These are phyloP conservation scores for Rana temporaria DNA, from an alignment of 2,113 vertebrate genomes.

Conservation along the genomic window DNA sequence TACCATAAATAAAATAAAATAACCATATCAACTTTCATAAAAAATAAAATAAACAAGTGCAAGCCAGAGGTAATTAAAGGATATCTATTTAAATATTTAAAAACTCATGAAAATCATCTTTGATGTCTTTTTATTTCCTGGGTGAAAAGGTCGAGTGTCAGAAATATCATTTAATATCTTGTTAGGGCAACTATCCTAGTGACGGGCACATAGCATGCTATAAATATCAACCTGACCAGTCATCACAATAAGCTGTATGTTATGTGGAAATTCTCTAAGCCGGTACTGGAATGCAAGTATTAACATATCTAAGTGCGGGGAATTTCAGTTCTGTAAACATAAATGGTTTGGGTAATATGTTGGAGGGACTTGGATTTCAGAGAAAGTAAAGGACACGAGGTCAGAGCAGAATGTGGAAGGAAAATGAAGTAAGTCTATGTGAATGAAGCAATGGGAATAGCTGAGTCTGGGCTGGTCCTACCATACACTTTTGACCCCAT, in stretches of 20 bases:
- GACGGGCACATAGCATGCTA: too few species aligned
- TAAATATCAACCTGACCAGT: background rate
- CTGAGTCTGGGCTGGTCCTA: background rate
- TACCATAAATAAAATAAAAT: too few species aligned
- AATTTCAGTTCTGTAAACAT: slow-evolving; percentile 26
- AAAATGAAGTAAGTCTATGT: background rate
- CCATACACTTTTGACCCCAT: background rate
- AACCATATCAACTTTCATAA: too few species aligned
- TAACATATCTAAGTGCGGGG: background rate
- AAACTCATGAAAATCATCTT: too few species aligned
- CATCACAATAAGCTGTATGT: background rate
- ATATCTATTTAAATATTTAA: too few species aligned
- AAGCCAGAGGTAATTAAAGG: too few species aligned
- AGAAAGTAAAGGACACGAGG: background rate
- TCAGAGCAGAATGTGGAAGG: slow-evolving; percentile 21
- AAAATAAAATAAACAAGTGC: too few species aligned
- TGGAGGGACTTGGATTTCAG: background rate
- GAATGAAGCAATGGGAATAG: background rate
- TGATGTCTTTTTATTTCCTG: too few species aligned
- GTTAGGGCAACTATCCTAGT: too few species aligned
- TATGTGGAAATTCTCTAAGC: background rate
- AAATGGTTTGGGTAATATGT: background rate
- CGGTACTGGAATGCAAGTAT: background rate
- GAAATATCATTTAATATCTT: too few species aligned
- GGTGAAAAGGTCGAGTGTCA: too few species aligned